Conservation (phyloP, 2,797 vertebrate genomes). For the Spondyliosoma cantharus region DNA sequence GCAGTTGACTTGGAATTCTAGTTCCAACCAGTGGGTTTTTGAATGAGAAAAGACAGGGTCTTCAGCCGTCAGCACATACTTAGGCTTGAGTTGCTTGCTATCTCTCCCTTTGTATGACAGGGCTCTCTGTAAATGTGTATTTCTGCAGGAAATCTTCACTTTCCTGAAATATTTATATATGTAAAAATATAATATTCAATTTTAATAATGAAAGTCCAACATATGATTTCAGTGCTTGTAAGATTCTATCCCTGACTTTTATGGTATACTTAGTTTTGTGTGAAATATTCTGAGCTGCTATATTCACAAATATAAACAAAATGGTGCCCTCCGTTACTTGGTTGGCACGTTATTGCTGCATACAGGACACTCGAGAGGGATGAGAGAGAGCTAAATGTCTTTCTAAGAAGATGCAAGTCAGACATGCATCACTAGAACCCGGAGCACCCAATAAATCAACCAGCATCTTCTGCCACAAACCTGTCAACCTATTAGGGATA, state of each 20-base stretch:
- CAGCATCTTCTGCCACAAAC: constrained; percentile 77
- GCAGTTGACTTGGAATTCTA: constrained; percentile 60
- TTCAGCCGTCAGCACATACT: constrained; percentile 37
- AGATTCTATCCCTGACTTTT: constrained; percentile 1
- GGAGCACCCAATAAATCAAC: constrained; percentile 82
- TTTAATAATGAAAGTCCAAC: constrained; percentile 47
- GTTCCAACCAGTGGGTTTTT: constrained; percentile 48
- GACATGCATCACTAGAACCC: constrained; percentile 75
- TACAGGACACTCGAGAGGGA: constrained; percentile 42
- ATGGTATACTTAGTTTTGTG: background rate
- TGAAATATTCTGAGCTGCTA: background rate
- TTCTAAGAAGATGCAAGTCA: constrained; percentile 72
- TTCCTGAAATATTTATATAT: constrained; percentile 48
- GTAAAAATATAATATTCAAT: constrained; percentile 45
- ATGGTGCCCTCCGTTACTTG: constrained; percentile 5
- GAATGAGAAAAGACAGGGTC: constrained; percentile 55
- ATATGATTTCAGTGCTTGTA: constrained; percentile 9
- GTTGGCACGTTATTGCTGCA: constrained; percentile 17
- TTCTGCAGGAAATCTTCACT: constrained; percentile 37
- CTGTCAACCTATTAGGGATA: constrained; percentile 81
- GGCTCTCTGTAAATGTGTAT: constrained; percentile 20
- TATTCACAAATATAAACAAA: background rate
- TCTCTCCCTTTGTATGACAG: constrained; percentile 48
- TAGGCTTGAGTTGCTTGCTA: constrained; percentile 35
- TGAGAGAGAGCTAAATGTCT: constrained; percentile 61